A percentile compares a stretch with the other conserved stretches of the same genome.
These are phyloP conservation scores for Drosophila insularis DNA, from an alignment of 1,140 invertebrate species.

Conservation along the genomic window DNA sequence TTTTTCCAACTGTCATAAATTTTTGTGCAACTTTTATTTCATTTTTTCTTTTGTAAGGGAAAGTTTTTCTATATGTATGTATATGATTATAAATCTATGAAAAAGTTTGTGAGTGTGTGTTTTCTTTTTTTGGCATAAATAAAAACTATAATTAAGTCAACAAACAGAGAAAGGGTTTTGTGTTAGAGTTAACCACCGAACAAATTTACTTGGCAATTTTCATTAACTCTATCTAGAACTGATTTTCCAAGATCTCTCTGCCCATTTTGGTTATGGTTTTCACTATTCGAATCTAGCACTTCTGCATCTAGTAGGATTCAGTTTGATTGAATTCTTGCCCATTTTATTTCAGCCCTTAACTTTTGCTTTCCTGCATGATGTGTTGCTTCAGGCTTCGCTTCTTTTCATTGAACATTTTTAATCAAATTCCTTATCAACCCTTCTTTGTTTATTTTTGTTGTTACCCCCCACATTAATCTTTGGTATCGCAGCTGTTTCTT, in stretches of 20 bases:
- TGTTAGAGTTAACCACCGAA: background rate
- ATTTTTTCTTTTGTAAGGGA: conserved; percentile 45
- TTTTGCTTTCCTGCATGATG: background rate
- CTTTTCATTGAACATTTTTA: conserved; percentile 26
- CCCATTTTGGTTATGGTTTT: background rate
- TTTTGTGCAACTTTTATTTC: conserved; percentile 59
- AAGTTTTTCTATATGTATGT: conserved; percentile 42
- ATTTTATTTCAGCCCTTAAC: background rate
- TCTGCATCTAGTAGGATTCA: background rate
- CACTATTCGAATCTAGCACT: background rate
- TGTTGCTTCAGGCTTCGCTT: conserved; percentile 25
- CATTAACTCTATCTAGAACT: too few species aligned
- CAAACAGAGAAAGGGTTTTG: background rate
- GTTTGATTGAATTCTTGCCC: background rate
- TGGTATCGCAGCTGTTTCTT: conserved; percentile 45
- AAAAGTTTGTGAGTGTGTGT: conserved; percentile 42
- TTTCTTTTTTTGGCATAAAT: conserved; percentile 60
- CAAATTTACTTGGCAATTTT: too few species aligned
- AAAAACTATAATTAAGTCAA: conserved; percentile 59
- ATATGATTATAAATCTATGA: conserved; percentile 72
- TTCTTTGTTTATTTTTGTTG: conserved; percentile 40
- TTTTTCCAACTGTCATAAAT: conserved; percentile 81
- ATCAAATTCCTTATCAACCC: conserved; percentile 74
- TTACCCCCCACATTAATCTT: conserved; percentile 77
- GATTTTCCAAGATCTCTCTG: too few species aligned